phyloP scores from a whole-genome alignment of 2,113 vertebrate species.

The Buteo buteo region DNA sequence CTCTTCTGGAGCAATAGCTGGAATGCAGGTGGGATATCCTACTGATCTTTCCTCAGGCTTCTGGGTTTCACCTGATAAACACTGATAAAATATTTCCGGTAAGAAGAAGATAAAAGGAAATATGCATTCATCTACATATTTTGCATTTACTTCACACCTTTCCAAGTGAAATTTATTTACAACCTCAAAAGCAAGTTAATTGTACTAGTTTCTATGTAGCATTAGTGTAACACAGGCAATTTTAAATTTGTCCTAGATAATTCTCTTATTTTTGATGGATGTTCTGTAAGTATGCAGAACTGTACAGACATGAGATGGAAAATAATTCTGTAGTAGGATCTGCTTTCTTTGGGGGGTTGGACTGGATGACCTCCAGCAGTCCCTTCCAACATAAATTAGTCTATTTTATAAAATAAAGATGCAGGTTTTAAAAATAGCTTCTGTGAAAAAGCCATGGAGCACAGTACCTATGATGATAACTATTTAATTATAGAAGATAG shows the following conservation, averaged over 20 bases:
- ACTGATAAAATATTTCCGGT: constrained; percentile 38
- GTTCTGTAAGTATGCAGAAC: background rate
- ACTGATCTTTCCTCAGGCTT: constrained; percentile 21
- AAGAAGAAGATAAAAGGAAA: constrained; percentile 17
- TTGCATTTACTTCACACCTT: background rate
- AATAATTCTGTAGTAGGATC: background rate
- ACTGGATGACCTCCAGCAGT: background rate
- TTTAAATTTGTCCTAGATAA: background rate
- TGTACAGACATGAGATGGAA: background rate
- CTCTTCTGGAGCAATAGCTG: background rate
- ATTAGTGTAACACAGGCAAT: background rate
- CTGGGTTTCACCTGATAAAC: constrained; percentile 1
- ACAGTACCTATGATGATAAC: background rate
- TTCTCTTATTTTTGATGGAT: background rate
- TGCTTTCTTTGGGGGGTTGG: background rate
- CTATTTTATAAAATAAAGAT: background rate
- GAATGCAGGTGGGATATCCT: constrained; percentile 40
- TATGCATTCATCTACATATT: background rate
- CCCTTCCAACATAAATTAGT: background rate
- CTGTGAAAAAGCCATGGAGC: background rate
- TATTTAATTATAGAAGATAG: background rate
- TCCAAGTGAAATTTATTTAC: background rate
- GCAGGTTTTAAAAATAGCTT: background rate
- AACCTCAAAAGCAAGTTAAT: background rate
- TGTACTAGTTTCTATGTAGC: background rate